These are phyloP conservation scores for Chrysodeixis includens DNA, from an alignment of 2,888 invertebrate species.

Conservation along the genomic window DNA sequence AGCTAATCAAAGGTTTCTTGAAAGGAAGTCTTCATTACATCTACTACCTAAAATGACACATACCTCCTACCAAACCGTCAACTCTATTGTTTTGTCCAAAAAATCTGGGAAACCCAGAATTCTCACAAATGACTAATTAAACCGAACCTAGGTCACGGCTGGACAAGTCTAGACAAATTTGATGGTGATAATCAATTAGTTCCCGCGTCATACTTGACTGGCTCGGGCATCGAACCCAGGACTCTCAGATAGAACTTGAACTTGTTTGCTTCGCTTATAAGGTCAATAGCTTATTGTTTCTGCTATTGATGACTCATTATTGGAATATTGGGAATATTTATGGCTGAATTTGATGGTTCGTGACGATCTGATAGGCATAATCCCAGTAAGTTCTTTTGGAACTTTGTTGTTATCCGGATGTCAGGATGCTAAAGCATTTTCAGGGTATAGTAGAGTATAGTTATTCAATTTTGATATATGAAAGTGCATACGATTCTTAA, in stretches of 20 bases:
- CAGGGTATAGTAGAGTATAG: too few species aligned
- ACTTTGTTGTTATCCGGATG: too few species aligned
- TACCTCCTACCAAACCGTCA: background rate
- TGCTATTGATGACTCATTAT: slow-evolving; percentile 40
- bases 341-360: background rate
- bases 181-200: slow-evolving; percentile 79
- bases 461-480: too few species aligned
- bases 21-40: too few species aligned
- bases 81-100: background rate
- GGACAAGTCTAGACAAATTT: slow-evolving; percentile 74
- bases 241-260: slow-evolving; percentile 63
- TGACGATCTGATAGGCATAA: background rate
- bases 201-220: slow-evolving; percentile 72
- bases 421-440: too few species aligned
- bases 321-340: slow-evolving; percentile 34
- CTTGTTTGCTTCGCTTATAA: slow-evolving; percentile 63
- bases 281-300: slow-evolving; percentile 63
- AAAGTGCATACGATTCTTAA: too few species aligned
- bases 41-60: too few species aligned
- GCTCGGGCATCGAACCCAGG: slow-evolving; percentile 76
- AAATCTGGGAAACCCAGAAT: slow-evolving; percentile 31
- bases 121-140: slow-evolving; percentile 52
- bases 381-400: background rate
- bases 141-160: slow-evolving; percentile 73
- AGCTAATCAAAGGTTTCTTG: too few species aligned